Percentiles rank a stretch among this genome's conserved stretches.
phyloP scores from a whole-genome alignment of 2,888 invertebrate genomes.

The Vannuccia rotundouncinata region DNA sequence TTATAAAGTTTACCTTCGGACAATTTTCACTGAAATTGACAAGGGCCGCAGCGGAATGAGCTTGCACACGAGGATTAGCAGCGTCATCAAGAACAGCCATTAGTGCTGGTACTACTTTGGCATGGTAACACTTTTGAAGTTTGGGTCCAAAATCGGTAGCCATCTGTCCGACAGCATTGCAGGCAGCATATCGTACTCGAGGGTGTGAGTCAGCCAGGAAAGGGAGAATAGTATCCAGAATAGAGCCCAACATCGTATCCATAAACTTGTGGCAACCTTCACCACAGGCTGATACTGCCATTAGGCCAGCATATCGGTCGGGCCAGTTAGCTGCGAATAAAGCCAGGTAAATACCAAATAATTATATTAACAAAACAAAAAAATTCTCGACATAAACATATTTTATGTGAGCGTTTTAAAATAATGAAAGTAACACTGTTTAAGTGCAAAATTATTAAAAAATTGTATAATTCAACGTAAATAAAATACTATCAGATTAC shows the following conservation, averaged over 20 bases:
- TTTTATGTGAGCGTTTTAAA: too few relatives aligned
- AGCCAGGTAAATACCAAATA: slow-evolving; percentile 40
- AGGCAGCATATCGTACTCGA: slow-evolving; percentile 87
- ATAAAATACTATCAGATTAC: too few relatives aligned
- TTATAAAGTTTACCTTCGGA: slow-evolving; percentile 74
- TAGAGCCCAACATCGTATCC: slow-evolving; percentile 84
- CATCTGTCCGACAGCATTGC: slow-evolving; percentile 98
- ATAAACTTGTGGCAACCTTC: slow-evolving; percentile 98
- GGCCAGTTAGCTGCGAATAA: slow-evolving; percentile 58
- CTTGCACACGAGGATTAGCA: slow-evolving; percentile 83
- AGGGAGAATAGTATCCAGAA: slow-evolving; percentile 61
- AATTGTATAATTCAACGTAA: too few relatives aligned
- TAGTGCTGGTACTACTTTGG: slow-evolving; percentile 79
- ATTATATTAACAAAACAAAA: not conserved
- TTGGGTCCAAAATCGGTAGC: slow-evolving; percentile 92
- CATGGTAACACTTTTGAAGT: slow-evolving; percentile 95
- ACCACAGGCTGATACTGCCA: slow-evolving; percentile 95
- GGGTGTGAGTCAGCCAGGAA: slow-evolving; percentile 65
- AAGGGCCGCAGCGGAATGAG: slow-evolving; percentile 79
- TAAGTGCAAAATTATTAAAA: too few relatives aligned
- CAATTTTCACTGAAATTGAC: slow-evolving; percentile 99
- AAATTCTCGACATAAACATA: too few relatives aligned
- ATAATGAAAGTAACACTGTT: too few relatives aligned
- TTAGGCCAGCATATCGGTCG: slow-evolving; percentile 81
- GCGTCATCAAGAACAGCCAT: slow-evolving; percentile 80